Evolutionary conservation across 1,140 invertebrate genomes (phyloP).

Genomic region (Nasonia longicornis): DNA sequence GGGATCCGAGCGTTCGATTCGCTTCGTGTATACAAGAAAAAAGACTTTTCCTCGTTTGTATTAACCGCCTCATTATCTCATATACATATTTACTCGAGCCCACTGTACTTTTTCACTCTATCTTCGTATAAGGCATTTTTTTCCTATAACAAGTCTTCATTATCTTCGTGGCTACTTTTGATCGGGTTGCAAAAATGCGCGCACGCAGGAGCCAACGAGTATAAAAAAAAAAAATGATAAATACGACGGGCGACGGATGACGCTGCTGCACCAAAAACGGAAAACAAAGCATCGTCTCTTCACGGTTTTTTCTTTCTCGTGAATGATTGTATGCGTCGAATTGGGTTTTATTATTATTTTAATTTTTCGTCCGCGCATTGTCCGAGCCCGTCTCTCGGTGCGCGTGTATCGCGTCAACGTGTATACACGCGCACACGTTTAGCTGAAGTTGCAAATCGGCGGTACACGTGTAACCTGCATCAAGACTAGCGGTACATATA

Average conservation of each 20-base stretch:
- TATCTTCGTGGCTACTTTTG: slow-evolving; percentile 65
- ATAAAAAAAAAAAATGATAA: background rate
- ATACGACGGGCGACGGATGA: slow-evolving; percentile 12
- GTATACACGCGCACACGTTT: background rate
- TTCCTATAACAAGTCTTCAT: slow-evolving; percentile 57
- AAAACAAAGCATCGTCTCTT: background rate
- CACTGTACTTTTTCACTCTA: slow-evolving; percentile 20
- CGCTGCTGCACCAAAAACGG: background rate
- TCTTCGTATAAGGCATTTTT: slow-evolving; percentile 44
- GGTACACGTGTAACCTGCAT: slow-evolving; percentile 65
- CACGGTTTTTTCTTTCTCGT: background rate
- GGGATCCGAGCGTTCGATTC: slow-evolving; percentile 18
- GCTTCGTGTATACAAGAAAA: background rate
- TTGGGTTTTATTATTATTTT: background rate
- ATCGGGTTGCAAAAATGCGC: slow-evolving; percentile 65
- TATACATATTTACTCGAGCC: slow-evolving; percentile 48
- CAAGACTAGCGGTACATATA: slow-evolving; percentile 66
- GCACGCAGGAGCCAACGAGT: background rate
- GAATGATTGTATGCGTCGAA: background rate
- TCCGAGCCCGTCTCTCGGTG: background rate
- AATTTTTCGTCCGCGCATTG: background rate
- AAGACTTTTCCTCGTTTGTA: slow-evolving; percentile 39
- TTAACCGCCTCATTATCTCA: slow-evolving; percentile 38
- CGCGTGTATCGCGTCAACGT: background rate
- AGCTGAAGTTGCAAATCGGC: slow-evolving; percentile 28